phyloP scores from a whole-genome alignment of 2,888 invertebrate genomes.

The Petrolisthes cinctipes region DNA sequence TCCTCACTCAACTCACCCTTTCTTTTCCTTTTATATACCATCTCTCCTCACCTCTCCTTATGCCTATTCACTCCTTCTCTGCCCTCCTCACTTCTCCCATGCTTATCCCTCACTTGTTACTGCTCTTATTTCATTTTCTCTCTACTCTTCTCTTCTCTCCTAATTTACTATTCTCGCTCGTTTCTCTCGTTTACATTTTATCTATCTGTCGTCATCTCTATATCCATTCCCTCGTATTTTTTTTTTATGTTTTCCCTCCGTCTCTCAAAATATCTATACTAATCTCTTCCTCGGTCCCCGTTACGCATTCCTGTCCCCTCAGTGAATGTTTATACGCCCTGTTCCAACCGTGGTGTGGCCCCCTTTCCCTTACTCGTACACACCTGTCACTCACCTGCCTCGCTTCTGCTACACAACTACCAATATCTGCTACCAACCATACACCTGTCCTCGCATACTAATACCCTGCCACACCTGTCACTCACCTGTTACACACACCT shows the following conservation, averaged over 20 bases:
- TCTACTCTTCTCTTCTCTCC: background rate
- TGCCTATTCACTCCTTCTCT: background rate
- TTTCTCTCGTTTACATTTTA: background rate
- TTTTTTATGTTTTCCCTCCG: background rate
- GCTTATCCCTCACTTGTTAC: background rate
- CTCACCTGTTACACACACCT: background rate
- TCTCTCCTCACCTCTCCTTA: background rate
- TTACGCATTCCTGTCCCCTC: background rate
- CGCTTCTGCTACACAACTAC: background rate
- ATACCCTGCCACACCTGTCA: background rate
- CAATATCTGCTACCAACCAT: background rate
- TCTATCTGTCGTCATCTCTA: background rate
- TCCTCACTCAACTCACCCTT: background rate
- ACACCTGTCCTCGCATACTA: background rate
- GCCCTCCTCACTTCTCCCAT: background rate
- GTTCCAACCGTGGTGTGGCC: background rate
- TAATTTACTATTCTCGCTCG: background rate
- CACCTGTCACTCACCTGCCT: background rate
- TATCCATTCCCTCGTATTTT: background rate
- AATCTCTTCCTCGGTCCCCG: background rate
- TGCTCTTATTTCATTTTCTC: background rate
- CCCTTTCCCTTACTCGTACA: background rate
- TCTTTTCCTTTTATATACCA: background rate
- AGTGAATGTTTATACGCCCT: too few species aligned
- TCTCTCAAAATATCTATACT: background rate